Evolutionary conservation across 2,113 vertebrate genomes (phyloP).

Genomic region (Morphnarchus princeps): DNA sequence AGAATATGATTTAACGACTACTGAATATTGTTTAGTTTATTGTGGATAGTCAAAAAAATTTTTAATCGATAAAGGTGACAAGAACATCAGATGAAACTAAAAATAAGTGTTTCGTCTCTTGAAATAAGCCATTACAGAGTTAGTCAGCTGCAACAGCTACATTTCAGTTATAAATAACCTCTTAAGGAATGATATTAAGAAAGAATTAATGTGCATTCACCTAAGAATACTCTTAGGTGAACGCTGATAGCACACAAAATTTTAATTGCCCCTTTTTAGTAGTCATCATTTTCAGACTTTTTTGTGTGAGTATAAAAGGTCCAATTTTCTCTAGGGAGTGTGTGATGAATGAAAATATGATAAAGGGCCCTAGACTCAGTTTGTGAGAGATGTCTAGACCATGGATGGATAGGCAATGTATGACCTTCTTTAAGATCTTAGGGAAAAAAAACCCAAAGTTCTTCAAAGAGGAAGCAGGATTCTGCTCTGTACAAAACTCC

Average conservation of each 20-base stretch:
- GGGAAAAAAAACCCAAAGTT: accelerated
- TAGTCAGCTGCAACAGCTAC: background rate
- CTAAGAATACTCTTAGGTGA: background rate
- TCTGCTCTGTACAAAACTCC: background rate
- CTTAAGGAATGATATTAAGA: background rate
- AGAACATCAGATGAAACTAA: background rate
- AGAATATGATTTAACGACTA: background rate
- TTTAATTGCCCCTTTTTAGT: background rate
- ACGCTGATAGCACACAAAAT: background rate
- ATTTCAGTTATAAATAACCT: background rate
- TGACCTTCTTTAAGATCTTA: background rate
- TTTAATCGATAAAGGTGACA: background rate
- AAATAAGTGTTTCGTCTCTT: background rate
- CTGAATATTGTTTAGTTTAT: background rate
- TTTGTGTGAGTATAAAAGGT: background rate
- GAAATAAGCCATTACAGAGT: background rate
- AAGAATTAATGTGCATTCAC: background rate
- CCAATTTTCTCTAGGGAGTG: background rate
- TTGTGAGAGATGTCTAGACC: background rate
- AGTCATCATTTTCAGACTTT: background rate
- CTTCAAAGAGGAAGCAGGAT: background rate
- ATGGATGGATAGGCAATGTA: background rate
- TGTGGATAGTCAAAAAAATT: background rate
- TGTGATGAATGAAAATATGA: background rate
- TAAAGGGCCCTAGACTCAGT: background rate